These are phyloP conservation scores for Helicoverpa zea DNA, from an alignment of 1,140 invertebrate species.

Conservation along the genomic window DNA sequence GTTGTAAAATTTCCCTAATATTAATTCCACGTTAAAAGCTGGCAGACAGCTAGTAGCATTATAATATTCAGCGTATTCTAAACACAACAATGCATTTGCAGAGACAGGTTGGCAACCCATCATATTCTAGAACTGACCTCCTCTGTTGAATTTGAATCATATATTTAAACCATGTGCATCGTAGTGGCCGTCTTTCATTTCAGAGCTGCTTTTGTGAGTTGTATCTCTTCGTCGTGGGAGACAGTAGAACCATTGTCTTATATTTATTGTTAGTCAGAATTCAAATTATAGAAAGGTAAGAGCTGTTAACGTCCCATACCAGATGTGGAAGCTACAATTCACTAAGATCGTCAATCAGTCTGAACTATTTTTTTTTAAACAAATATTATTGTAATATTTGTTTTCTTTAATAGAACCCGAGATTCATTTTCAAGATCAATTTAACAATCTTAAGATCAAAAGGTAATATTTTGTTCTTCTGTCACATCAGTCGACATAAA, in stretches of 20 bases:
- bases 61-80: conserved; percentile 1
- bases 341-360: no score
- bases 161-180: neutral
- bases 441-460: neutral
- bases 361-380: no score
- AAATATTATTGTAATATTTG: no score
- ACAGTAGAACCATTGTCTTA: no score
- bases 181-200: neutral
- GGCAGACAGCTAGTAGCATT: neutral
- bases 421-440: neutral
- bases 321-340: no score
- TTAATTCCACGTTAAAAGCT: neutral
- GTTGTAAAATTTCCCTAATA: neutral
- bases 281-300: no score
- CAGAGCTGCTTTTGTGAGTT: neutral
- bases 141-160: conserved; percentile 14
- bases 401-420: no score
- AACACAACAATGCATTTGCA: conserved; percentile 20
- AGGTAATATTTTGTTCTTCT: neutral
- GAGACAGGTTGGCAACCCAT: conserved; percentile 18
- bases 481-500: neutral
- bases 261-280: no score
- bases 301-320: no score
- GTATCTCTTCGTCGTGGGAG: neutral
- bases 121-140: conserved; percentile 14